Evolutionary conservation across 2,888 invertebrate genomes (phyloP).

Genomic region (Cenopis cana): DNA sequence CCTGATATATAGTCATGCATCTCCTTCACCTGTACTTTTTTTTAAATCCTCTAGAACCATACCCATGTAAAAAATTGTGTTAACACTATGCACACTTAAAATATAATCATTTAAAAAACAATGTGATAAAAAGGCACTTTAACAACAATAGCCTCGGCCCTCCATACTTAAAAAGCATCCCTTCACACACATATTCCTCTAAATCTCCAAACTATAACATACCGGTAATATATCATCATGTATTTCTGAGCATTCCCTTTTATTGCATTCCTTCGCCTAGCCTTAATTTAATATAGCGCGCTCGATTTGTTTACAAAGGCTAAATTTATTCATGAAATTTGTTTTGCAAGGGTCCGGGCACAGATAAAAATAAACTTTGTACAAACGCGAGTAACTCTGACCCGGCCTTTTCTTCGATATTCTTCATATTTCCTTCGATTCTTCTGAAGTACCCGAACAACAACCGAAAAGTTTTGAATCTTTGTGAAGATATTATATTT

Average conservation of each 20-base stretch:
- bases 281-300: constrained; percentile 80
- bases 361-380: constrained; percentile 75
- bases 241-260: constrained; percentile 60
- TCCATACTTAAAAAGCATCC: not conserved
- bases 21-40: no score
- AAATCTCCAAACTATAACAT: constrained; percentile 43
- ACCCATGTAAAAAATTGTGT: no score
- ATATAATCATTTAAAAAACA: no score
- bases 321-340: constrained; percentile 85
- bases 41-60: no score
- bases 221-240: constrained; percentile 51
- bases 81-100: no score
- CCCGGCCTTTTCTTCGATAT: constrained; percentile 60
- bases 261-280: constrained; percentile 69
- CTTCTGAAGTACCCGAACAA: constrained; percentile 39
- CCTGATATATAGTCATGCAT: no score
- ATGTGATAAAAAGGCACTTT: no score
- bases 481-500: not conserved
- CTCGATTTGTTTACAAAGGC: constrained; percentile 84
- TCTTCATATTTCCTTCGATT: constrained; percentile 60
- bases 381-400: constrained; percentile 68
- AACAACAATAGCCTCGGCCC: not conserved
- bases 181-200: not conserved
- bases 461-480: constrained; percentile 11
- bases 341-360: constrained; percentile 73